Base-by-base conservation (phyloP, 1,140 invertebrate genomes). In the Anadara kagoshimensis region DNA sequence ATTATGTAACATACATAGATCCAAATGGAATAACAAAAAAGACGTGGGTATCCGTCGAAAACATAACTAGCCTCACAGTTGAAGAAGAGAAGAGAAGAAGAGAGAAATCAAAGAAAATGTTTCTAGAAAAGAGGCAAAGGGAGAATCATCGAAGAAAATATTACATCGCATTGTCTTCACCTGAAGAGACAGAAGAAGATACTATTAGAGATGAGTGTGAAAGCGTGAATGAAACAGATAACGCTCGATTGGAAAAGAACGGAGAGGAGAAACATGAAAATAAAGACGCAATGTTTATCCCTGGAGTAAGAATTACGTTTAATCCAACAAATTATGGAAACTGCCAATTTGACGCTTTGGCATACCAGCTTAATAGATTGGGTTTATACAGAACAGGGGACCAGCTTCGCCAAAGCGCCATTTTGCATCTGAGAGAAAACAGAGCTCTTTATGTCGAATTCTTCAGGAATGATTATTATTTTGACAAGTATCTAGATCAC, bases 301-400 rank as follows among this genome's bases (percentile, higher is more conserved):
- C 58, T 61, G 58, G 58, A 14, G 58, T 61, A 24, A 4, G 36
- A 61, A 41, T 61, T 14, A 26, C 36, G 7, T 41, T 61, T n/a
- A 61, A 61, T 41, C 58, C 58, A 41, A 61, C 24, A 36, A 61
- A 41, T 12, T 61, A 61, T 61, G 58, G 58, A 36, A 61, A 41
- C 58, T 61, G 58, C n/a, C 58, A 61, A 29, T 61, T 61, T 41
- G 58, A 61, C 41, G 58, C 58, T 29, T 41, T 61, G 12, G 58
- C 58, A 14, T n/a, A 26, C n/a, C n/a, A n/a, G n/a, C n/a, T n/a
- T n/a, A n/a, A n/a, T n/a, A n/a, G n/a, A n/a, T n/a, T n/a, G n/a
- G n/a, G n/a, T n/a, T n/a, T n/a, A n/a, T n/a, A n/a, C n/a, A n/a
- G n/a, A n/a, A n/a, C n/a, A n/a, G n/a, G n/a, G n/a, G n/a, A n/a